Percentiles rank a stretch among this genome's conserved stretches.
phyloP scores from a whole-genome alignment of 30 jellyfish, hydroid and myxozoan species.

The Chrysaora quinquecirrha region DNA sequence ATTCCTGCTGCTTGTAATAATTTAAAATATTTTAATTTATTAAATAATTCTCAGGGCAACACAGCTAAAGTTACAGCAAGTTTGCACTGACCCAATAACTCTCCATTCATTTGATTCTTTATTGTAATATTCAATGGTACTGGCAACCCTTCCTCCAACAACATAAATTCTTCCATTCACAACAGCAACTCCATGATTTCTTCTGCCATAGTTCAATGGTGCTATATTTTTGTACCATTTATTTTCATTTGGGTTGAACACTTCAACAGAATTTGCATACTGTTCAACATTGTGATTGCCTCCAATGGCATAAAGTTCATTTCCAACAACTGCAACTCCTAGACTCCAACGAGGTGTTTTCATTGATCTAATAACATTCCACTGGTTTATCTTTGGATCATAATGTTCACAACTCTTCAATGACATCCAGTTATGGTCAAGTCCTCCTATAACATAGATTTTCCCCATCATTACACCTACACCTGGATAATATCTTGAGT shows the following conservation, averaged over 20 bases:
- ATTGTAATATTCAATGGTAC: conserved; percentile 91
- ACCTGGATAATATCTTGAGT: conserved; percentile 93
- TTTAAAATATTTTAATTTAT: no score
- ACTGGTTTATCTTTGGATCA: conserved; percentile 71
- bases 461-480: conserved; percentile 89
- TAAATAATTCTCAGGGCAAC: conserved; percentile 88
- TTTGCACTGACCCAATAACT: conserved; percentile 86
- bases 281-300: conserved; percentile 96
- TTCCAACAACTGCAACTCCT: conserved; percentile 87
- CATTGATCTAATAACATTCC: conserved; percentile 84
- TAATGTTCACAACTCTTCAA: conserved; percentile 77
- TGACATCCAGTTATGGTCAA: conserved; percentile 92
- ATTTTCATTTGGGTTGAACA: conserved; percentile 73
- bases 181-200: conserved; percentile 96
- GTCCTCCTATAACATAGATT: conserved; percentile 93
- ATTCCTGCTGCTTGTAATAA: no score
- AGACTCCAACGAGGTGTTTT: conserved; percentile 92
- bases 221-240: conserved; percentile 83
- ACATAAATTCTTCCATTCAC: conserved; percentile 87
- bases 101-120: conserved; percentile 79
- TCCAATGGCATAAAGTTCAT: conserved; percentile 87
- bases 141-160: conserved; percentile 98
- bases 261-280: conserved; percentile 95
- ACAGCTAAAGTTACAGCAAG: conserved; percentile 97
- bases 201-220: conserved; percentile 86